Base-by-base conservation (phyloP, 2,888 invertebrate species). In the Allygus modestus region DNA sequence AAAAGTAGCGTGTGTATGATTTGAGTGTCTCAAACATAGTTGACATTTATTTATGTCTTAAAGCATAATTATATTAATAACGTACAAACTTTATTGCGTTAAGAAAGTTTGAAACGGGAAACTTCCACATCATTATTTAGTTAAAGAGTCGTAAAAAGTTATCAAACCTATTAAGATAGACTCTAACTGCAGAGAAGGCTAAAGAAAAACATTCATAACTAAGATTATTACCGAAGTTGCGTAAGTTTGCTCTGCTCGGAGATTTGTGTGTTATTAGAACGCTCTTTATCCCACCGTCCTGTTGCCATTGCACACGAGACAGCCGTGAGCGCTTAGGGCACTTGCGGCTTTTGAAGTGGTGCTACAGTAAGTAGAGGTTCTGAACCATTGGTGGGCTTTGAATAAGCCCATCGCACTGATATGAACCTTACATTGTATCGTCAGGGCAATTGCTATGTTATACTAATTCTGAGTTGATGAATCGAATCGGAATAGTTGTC, bases 391-490 rank as follows among this genome's bases (percentile, higher is more conserved):
- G 79, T 28, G 51, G 37, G 37, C 41, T 33, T 23, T 31, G 5
- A 9, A 33, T 79, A n/a, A n/a, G 20, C 79, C 12, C 58, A 28
- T 79, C 79, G n/a, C 79, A 79, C 79, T 79, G 79, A 79, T 79
- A n/a, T 79, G 79, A 37, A 58, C 58, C 37, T 51, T n/a, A 79
- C 79, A 79, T 31, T 54, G 11, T n/a, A n/a, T n/a, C n/a, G n/a
- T n/a, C n/a, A n/a, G n/a, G n/a, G n/a, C n/a, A n/a, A n/a, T n/a
- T n/a, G n/a, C n/a, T n/a, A n/a, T 43, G 73, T n/a, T n/a, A n/a
- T n/a, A n/a, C n/a, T n/a, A n/a, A n/a, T n/a, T n/a, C n/a, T n/a
- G n/a, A n/a, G n/a, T n/a, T n/a, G n/a, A n/a, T n/a, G n/a, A n/a
- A n/a, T n/a, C n/a, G n/a, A n/a, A n/a, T n/a, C n/a, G n/a, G n/a